Evolutionary conservation across 1,140 invertebrate genomes (phyloP), one percentile per base, ranked within the genome.

Genomic region (Oryctes rhinoceros): DNA sequence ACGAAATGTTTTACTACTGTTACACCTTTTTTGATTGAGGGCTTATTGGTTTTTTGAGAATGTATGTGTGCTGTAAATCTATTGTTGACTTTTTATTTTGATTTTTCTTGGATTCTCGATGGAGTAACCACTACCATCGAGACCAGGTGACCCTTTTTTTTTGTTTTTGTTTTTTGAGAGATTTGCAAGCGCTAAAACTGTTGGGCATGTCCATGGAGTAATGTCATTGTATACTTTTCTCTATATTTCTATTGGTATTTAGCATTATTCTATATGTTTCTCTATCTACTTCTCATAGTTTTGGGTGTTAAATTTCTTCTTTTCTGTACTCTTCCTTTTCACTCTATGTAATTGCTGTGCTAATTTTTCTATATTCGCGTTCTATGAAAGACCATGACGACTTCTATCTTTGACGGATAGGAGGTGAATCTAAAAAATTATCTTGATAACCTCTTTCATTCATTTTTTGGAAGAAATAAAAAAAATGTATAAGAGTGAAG

Each of bases 31-130:
- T 0, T 53, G n/a, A 53, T 53, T 53, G 13, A 53, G n/a, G 49
- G 49, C 49, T 53, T 53, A 53, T 53, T 53, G 49, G 49, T 53
- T 53, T 53, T 53, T 53, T 53, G 49, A 53, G 49, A 53, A 53
- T 53, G 49, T 53, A 13, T 53, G 49, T 53, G 7, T 4, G 11
- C n/a, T 53, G 49, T 53, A 53, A 53, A 53, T 53, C n/a, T 53
- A 11, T 53, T 53, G 13, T 53, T 53, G 49, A 15, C 13, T 53
- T 53, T 53, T 48, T 48, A 48, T 0, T 53, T 53, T 53, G 4
- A 53, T 53, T 53, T 53, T 53, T 13, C 49, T 53, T 53, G 49
- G 49, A 4, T 13, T 53, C n/a, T 53, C n/a, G 49, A n/a, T 53
- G 49, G 13, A 4, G 9, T 53, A n/a, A 13, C 4, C 13, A 0